Base-by-base conservation (phyloP, 1,140 invertebrate species). In the Drosophila burlai region DNA sequence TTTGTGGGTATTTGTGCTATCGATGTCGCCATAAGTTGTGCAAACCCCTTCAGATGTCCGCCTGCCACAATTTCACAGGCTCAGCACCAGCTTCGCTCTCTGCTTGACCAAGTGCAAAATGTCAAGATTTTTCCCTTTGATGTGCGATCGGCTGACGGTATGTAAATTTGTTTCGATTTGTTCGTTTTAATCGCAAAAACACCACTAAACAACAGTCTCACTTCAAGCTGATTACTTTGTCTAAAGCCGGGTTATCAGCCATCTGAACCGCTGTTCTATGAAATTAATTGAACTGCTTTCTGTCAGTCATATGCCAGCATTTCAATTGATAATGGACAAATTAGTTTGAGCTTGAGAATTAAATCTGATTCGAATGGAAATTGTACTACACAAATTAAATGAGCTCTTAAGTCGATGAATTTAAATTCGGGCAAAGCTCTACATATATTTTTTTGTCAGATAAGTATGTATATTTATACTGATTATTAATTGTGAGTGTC, bases 21-120 rank as follows among this genome's bases (percentile, higher is more conserved):
- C 84, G 84, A 89, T 87, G 84, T 87, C 84, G 84, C 84, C 84
- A 89, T 87, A 87, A 87, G 84, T 81, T 87, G 84, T 81, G 49
- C 73, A 68, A 77, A 75, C 73, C 84, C 59, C 84, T 87, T 87
- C 77, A 89, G 69, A 84, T 80, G 31, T 57, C 50, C 59, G 62
- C 66, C 72, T 64, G 54, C 59, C 66, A 58, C 75, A 76, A 77
- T 77, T 77, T 63, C 31, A 49, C 61, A 49, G 63, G 34, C 46
- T 57, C 42, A 18, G 55, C 31, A 43, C 21, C 31, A 16, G 55
- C 43, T 45, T 38, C 31, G 26, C 67, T 65, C 83, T 80, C 80
- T 89, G 81, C 68, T 87, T 87, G 84, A 87, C 84, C 84, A 87
- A 87, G 84, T 87, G 84, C 81, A 89, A 87, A 87, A 87, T 87